phyloP scores from a whole-genome alignment of 2,888 invertebrate species.

The Pristionchus fissidentatus region DNA sequence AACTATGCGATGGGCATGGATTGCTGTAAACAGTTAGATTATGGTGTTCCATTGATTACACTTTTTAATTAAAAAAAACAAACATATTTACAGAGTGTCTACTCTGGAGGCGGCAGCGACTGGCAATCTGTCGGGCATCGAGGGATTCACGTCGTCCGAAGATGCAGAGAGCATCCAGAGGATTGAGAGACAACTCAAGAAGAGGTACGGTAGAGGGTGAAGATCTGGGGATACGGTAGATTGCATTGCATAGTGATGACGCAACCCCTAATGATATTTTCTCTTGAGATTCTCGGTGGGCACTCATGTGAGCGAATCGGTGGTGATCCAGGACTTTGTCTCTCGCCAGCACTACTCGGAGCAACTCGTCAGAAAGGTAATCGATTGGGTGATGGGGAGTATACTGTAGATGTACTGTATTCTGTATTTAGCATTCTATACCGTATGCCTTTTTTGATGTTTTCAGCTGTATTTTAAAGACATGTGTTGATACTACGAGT shows the following conservation, averaged over 20 bases:
- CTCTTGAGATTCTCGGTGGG: slow-evolving; percentile 66
- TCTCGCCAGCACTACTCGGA: slow-evolving; percentile 86
- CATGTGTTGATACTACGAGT: neutral
- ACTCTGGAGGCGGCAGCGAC: slow-evolving; percentile 91
- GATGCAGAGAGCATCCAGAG: slow-evolving; percentile 91
- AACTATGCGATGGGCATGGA: no score
- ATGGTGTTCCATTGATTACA: neutral
- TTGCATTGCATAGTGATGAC: neutral
- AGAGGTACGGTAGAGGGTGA: slow-evolving; percentile 76
- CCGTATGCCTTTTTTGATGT: neutral
- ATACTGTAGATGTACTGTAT: neutral
- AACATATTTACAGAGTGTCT: slow-evolving; percentile 83
- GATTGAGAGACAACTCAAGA: slow-evolving; percentile 93
- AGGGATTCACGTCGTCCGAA: slow-evolving; percentile 95
- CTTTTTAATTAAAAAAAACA: no score
- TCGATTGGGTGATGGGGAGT: neutral
- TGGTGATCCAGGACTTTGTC: slow-evolving; percentile 88
- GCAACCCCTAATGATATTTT: no score
- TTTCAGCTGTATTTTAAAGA: neutral
- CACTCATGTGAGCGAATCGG: slow-evolving; percentile 84
- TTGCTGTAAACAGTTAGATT: no score
- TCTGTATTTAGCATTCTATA: neutral
- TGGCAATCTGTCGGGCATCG: slow-evolving; percentile 92
- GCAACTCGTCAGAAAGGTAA: slow-evolving; percentile 84
- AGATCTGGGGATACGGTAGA: neutral